Evolutionary conservation across 2,888 invertebrate species (phyloP), one percentile per base, ranked within the genome.

Genomic region (Athalia circularis): DNA sequence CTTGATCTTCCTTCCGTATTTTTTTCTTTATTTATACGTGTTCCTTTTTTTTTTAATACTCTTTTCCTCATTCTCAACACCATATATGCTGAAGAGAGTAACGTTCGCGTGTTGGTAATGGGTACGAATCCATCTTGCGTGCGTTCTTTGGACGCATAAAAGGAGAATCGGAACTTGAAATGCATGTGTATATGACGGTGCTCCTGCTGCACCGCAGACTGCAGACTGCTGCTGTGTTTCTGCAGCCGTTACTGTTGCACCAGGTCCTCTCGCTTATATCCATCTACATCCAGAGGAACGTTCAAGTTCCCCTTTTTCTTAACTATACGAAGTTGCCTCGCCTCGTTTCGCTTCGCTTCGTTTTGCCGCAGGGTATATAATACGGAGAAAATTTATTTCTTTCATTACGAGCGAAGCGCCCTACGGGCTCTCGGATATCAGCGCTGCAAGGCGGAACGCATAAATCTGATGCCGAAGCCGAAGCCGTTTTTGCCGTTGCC

Each of bases 341-440:
- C 29, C 29, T 29, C 29, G 29, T 29, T 29, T 29, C 29, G 29
- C 29, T 29, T 29, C 29, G 29, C 29, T 29, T 29, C 29, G 29
- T 29, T 29, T 29, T 9, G 8, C 5, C 7, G 54, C 79, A 82
- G 83, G 84, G 83, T 82, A 82, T 78, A 81, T 5, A 15, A 50
- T 9, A 80, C 79, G 81, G 83, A 85, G 87, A 87, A 86, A 89
- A 90, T 90, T 90, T 90, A 90, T 90, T 90, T 90, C 90, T 90
- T 90, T 89, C 90, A 90, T 90, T 90, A 90, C 89, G 87, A 86
- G 88, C 86, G 85, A 85, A 89, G 85, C 88, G 86, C 87, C 86
- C 88, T 87, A 88, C 88, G 88, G 88, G 89, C 89, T 89, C 89
- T 89, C 86, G 88, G 88, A 88, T 90, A 89, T 90, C 90, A 89